Conservation (phyloP, 2,888 invertebrate genomes). For the Drosophila anomalata region DNA sequence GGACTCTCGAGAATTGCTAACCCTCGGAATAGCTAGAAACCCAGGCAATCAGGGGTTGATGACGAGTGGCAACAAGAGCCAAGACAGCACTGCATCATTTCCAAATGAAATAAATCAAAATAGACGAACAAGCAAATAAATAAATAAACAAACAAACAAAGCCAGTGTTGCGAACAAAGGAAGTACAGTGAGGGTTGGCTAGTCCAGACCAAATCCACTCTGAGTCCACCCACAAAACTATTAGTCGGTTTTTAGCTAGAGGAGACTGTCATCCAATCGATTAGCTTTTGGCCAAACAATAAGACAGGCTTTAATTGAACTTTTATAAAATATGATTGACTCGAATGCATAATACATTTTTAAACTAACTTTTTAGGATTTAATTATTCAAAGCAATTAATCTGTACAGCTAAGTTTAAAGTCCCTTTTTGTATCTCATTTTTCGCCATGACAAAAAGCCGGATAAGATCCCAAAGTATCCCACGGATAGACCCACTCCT, state of each 20-base stretch:
- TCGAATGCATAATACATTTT: not conserved
- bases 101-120: constrained; percentile 80
- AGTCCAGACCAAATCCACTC: not conserved
- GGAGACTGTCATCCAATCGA: not conserved
- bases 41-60: constrained; percentile 24
- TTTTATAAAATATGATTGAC: not conserved
- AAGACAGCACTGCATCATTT: constrained; percentile 68
- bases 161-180: constrained; percentile 30
- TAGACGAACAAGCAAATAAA: constrained; percentile 73
- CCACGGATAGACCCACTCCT: not conserved
- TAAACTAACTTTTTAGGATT: not conserved
- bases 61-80: constrained; percentile 35
- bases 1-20: constrained; percentile 20
- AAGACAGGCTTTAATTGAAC: not conserved
- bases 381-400: constrained; percentile 14
- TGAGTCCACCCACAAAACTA: not conserved
- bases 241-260: not conserved
- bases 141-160: constrained; percentile 38
- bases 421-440: not conserved
- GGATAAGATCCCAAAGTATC: constrained; percentile 13
- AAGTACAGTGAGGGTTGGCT: constrained; percentile 14
- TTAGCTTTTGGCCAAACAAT: not conserved
- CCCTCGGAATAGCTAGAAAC: constrained; percentile 22
- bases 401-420: constrained; percentile 1
- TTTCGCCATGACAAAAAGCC: constrained; percentile 18